Conservation (phyloP, 1,140 invertebrate genomes). For the Diprion similis region DNA sequence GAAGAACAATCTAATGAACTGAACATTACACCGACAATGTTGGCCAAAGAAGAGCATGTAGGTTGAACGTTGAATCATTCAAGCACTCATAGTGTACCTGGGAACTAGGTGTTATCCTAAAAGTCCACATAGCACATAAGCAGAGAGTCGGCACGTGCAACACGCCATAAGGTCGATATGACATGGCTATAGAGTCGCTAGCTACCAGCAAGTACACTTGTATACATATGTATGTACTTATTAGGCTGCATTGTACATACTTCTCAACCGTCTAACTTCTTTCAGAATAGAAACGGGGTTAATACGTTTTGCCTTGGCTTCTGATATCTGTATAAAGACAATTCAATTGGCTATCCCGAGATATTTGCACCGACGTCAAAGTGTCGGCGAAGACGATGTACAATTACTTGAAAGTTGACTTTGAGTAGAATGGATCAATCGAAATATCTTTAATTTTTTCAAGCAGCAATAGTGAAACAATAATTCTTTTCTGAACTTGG, state of each 20-base stretch:
- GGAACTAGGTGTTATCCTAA: slow-evolving; percentile 2
- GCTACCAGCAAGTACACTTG: no score
- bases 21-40: no score
- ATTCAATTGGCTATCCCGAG: no score
- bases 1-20: no score
- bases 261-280: not conserved
- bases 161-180: slow-evolving; percentile 4
- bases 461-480: no score
- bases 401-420: no score
- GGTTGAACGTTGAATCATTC: not conserved
- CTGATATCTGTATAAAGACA: not conserved
- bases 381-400: no score
- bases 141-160: not conserved
- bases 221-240: not conserved
- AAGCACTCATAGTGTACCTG: not conserved
- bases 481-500: no score
- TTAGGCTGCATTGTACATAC: not conserved
- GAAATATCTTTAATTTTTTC: no score
- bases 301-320: slow-evolving; percentile 2
- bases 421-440: no score
- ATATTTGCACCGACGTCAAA: no score
- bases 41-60: not conserved
- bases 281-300: not conserved
- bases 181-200: not conserved
- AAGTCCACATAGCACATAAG: not conserved